phyloP scores from a whole-genome alignment of 2,888 invertebrate species.

The Tipula vernalis region DNA sequence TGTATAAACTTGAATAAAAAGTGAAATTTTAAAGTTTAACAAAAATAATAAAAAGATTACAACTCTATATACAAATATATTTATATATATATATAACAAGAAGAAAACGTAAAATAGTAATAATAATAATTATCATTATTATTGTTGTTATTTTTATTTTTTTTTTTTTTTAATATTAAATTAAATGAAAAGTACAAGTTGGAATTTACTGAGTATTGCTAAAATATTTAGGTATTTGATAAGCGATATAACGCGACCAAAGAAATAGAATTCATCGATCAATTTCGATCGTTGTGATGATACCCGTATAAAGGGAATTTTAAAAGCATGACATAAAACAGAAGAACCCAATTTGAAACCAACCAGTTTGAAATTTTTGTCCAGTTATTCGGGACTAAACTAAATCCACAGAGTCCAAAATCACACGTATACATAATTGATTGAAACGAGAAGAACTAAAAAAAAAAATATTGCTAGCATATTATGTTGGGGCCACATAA shows the following conservation, averaged over 20 bases:
- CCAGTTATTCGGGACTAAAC: background rate
- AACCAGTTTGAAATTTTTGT: background rate
- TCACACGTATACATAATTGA: background rate
- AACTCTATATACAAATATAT: background rate
- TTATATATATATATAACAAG: background rate
- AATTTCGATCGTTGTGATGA: background rate
- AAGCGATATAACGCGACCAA: background rate
- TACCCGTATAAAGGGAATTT: background rate
- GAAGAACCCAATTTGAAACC: background rate
- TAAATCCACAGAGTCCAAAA: background rate
- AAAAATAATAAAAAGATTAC: background rate
- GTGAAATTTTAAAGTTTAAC: background rate
- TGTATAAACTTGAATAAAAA: background rate
- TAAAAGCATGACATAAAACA: background rate
- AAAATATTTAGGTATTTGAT: background rate
- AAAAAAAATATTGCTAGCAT: background rate
- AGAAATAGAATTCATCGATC: background rate
- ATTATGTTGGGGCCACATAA: constrained; percentile 32
- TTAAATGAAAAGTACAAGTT: background rate
- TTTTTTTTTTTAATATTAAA: background rate
- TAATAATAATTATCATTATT: background rate
- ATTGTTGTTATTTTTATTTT: background rate
- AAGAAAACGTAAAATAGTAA: background rate
- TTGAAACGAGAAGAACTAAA: background rate
- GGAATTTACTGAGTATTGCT: background rate